Evolutionary conservation across 2,797 vertebrate genomes (phyloP).

Genomic region (Anniella stebbinsi): DNA sequence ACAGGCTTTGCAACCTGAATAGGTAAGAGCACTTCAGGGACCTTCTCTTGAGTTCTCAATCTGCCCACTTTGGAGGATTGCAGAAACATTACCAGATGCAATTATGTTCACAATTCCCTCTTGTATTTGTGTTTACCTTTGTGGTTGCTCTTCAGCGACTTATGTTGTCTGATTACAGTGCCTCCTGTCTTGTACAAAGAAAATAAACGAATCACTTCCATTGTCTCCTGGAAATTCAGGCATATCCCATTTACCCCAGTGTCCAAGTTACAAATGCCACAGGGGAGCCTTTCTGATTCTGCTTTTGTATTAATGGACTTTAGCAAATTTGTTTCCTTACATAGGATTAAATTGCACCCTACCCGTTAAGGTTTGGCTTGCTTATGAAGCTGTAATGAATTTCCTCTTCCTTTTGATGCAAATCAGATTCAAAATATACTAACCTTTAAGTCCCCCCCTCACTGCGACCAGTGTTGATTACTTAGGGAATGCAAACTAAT

Average conservation of each 20-base stretch:
- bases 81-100: background rate
- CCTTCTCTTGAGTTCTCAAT: background rate
- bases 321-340: conserved; percentile 19
- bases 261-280: conserved; percentile 3
- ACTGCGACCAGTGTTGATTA: background rate
- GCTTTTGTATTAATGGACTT: conserved; percentile 10
- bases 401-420: conserved; percentile 16
- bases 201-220: background rate
- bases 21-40: background rate
- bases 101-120: background rate
- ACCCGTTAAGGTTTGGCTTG: conserved; percentile 4
- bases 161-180: background rate
- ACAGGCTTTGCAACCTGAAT: background rate
- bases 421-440: conserved; percentile 4
- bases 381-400: background rate
- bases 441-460: background rate
- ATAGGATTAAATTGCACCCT: conserved; percentile 4
- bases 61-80: background rate
- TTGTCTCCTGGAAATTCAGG: conserved; percentile 9
- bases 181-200: background rate
- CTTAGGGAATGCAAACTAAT: background rate
- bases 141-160: background rate
- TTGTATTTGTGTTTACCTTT: conserved; percentile 17
- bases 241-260: background rate
- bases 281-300: background rate